These are phyloP conservation scores for Megalops cyprinoides DNA, from an alignment of 2,797 vertebrate genomes.

Conservation along the genomic window DNA sequence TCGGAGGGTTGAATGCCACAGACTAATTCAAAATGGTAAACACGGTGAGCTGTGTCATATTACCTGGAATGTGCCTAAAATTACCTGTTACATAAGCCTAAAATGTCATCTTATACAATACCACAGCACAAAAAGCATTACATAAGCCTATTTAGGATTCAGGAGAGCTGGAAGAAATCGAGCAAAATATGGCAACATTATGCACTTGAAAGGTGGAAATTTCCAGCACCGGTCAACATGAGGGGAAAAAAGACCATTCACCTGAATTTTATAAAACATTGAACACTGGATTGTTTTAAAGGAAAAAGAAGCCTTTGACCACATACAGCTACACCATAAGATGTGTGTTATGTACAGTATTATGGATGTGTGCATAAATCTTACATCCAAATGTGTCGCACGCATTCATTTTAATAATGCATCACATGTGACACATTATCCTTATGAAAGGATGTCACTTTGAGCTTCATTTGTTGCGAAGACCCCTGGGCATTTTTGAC, in stretches of 20 bases:
- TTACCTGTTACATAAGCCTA: slow-evolving; percentile 28
- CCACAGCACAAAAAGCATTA: slow-evolving; percentile 1
- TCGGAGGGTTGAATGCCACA: slow-evolving; percentile 13
- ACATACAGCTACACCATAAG: background rate
- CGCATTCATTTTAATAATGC: slow-evolving; percentile 24
- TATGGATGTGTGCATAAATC: background rate
- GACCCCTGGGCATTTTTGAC: slow-evolving; percentile 25
- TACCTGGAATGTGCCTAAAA: slow-evolving; percentile 29
- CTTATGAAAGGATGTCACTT: slow-evolving; percentile 28
- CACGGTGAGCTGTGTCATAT: slow-evolving; percentile 29
- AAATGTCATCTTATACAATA: slow-evolving; percentile 27
- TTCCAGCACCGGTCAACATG: background rate
- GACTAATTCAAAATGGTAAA: slow-evolving; percentile 30
- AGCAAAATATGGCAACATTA: background rate
- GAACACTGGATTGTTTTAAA: background rate
- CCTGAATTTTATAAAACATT: background rate
- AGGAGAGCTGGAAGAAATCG: background rate
- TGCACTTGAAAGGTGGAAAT: background rate
- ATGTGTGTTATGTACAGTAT: background rate
- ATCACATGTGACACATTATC: slow-evolving; percentile 22
- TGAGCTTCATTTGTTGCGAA: slow-evolving; percentile 12
- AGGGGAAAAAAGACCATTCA: too few species aligned
- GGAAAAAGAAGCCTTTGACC: background rate
- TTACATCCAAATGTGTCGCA: slow-evolving; percentile 10
- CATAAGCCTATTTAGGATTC: slow-evolving; percentile 1